Evolutionary conservation across 1,140 invertebrate genomes (phyloP).

Genomic region (Drosophila subpulchrella): DNA sequence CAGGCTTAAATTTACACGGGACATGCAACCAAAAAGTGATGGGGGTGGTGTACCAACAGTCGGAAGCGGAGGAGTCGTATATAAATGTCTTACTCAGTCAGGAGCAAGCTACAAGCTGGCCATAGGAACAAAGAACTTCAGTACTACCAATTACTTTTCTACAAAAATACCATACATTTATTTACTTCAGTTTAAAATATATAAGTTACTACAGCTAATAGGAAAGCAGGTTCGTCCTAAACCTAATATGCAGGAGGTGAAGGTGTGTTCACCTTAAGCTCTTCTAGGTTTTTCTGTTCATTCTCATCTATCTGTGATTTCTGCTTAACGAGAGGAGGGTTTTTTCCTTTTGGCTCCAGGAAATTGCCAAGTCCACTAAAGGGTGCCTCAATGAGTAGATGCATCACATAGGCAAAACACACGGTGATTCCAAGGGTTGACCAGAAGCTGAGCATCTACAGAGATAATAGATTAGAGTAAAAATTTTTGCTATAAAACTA

Average conservation of each 20-base stretch:
- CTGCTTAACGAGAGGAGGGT: not conserved
- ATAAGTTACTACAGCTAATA: not conserved
- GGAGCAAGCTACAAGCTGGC: conserved; percentile 4
- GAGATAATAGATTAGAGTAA: not conserved
- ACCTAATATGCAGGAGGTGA: not conserved
- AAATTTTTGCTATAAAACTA: not conserved
- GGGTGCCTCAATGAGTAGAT: conserved; percentile 45
- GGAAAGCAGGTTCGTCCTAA: no score
- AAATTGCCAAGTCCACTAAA: conserved; percentile 27
- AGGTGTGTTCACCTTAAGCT: not conserved
- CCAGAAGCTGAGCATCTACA: conserved; percentile 47
- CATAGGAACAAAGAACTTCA: not conserved
- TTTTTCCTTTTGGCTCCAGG: not conserved
- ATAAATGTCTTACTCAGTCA: conserved; percentile 75
- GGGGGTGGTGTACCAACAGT: conserved; percentile 4
- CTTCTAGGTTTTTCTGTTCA: not conserved
- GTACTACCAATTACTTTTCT: not conserved
- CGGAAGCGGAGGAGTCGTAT: conserved; percentile 55
- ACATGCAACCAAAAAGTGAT: conserved; percentile 60
- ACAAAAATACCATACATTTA: not conserved
- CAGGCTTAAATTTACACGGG: conserved; percentile 63
- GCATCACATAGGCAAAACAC: conserved; percentile 18
- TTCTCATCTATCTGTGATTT: not conserved
- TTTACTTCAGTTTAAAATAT: not conserved
- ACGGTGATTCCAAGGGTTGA: conserved; percentile 28